These are phyloP conservation scores for pig (Sus scrofa) DNA, from an alignment of 2,113 vertebrate species.

Conservation along the genomic window DNA sequence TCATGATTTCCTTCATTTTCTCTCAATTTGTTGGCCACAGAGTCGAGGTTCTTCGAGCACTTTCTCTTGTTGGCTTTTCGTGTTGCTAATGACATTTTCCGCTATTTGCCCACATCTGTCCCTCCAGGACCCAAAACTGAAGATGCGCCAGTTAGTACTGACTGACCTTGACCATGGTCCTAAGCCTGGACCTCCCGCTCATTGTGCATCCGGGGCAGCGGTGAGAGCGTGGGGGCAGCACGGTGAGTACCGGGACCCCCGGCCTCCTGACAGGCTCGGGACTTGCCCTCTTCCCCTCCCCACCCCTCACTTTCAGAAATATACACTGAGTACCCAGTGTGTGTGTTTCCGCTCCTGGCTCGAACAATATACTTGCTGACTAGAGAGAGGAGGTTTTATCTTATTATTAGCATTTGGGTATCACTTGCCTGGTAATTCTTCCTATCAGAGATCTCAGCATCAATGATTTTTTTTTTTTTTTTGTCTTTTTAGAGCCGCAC, in stretches of 20 bases:
- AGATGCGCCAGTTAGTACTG: not conserved
- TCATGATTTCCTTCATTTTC: not conserved
- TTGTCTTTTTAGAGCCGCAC: too few relatives aligned
- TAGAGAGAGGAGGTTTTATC: not conserved
- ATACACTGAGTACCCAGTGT: not conserved
- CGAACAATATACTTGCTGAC: not conserved
- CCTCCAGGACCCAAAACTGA: not conserved
- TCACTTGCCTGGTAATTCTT: not conserved
- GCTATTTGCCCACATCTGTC: not conserved
- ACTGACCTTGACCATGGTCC: not conserved
- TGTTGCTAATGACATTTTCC: not conserved
- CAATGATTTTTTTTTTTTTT: too few relatives aligned
- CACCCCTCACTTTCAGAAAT: not conserved
- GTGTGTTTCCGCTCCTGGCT: not conserved
- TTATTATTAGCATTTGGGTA: not conserved
- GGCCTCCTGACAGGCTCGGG: not conserved
- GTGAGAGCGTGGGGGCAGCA: too few relatives aligned
- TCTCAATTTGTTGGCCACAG: not conserved
- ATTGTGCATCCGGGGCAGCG: not conserved
- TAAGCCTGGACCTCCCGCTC: not conserved
- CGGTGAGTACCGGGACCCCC: not conserved
- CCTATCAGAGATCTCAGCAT: not conserved
- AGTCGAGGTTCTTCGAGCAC: not conserved
- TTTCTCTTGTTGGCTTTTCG: not conserved
- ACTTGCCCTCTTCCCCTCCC: not conserved